Base-by-base conservation (phyloP, 2,113 vertebrate genomes). In the Romanogobio albipinnatus region DNA sequence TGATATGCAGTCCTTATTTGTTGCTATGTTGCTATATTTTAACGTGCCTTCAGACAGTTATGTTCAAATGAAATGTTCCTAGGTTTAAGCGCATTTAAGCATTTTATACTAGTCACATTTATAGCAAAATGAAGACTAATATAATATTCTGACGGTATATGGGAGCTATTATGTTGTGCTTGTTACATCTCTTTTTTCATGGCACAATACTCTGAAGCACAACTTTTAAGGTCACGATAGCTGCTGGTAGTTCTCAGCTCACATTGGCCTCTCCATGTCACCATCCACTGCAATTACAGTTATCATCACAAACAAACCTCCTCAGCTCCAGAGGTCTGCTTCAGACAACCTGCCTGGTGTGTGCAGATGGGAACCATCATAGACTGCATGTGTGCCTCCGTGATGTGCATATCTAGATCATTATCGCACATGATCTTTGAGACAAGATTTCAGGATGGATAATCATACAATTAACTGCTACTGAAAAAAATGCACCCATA, bases 221-320 rank as follows among this genome's bases (percentile, higher is more conserved):
- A 49, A 29, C 9, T 51, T 81, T 66, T 81, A 49, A 56, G 78
- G 78, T 81, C 61, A 36, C 29, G 10, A n/a, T 51, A 81, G 26
- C 39, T 81, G 24, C 43, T 81, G 24, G 9, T 61, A 22, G 51
- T 79, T 59, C 83, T 73, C 64, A 83, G 86, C 85, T 81, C 84
- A 84, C 88, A 53, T 80, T 87, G 86, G 90, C 90, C 91, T 90
- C 90, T 90, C 86, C 84, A 85, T 79, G 85, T 83, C 86, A 87
- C 14, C 87, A 89, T 79, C 88, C 80, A 90, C 88, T 87, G 88
- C 89, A 90, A 92, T 94, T 91, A 91, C 85, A 91, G 85, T 84
- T 88, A 92, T 93, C 90, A 93, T 88, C 56, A 17, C 89, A 91
- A 91, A 93, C 92, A 93, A 91, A 88, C 91, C 86, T 64, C 77